These are phyloP conservation scores for Peribatodes rhomboidaria DNA, from an alignment of 2,888 invertebrate genomes.

Conservation along the genomic window DNA sequence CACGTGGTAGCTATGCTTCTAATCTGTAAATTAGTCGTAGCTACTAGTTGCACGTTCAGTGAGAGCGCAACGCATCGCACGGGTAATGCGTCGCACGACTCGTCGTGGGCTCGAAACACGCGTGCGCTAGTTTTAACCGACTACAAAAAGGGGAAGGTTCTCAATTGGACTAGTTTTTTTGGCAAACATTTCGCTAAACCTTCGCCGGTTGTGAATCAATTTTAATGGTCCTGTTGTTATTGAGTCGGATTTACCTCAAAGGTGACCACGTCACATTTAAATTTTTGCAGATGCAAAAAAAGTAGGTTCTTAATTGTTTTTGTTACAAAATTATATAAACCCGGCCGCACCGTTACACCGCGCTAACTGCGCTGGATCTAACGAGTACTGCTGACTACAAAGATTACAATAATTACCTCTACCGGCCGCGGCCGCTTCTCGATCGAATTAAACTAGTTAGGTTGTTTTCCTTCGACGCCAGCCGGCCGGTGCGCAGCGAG, in stretches of 20 bases:
- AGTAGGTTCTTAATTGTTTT: too few relatives aligned
- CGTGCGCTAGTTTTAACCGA: slow-evolving; percentile 54
- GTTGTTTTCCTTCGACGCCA: slow-evolving; percentile 45
- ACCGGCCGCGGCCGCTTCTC: slow-evolving; percentile 41
- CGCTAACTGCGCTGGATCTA: slow-evolving; percentile 55
- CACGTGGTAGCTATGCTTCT: slow-evolving; percentile 51
- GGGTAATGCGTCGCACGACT: slow-evolving; percentile 56
- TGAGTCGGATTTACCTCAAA: too few relatives aligned
- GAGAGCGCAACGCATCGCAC: slow-evolving; percentile 34
- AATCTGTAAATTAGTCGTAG: slow-evolving; percentile 22
- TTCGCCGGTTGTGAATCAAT: too few relatives aligned
- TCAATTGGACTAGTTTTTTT: too few relatives aligned
- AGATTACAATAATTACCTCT: slow-evolving; percentile 61
- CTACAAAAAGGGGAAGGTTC: too few relatives aligned
- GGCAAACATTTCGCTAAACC: too few relatives aligned
- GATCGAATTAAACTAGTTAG: slow-evolving; percentile 48
- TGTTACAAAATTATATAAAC: slow-evolving; percentile 45
- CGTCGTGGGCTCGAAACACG: slow-evolving; percentile 51
- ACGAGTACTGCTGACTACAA: slow-evolving; percentile 57
- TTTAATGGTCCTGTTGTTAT: too few relatives aligned
- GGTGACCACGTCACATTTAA: too few relatives aligned
- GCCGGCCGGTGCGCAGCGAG: slow-evolving; percentile 46
- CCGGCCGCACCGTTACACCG: slow-evolving; percentile 62
- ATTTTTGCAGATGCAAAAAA: too few relatives aligned
- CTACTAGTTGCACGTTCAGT: slow-evolving; percentile 34